Evolutionary conservation across 2,888 invertebrate species (phyloP).

Genomic region (Cephus rjabovi): DNA sequence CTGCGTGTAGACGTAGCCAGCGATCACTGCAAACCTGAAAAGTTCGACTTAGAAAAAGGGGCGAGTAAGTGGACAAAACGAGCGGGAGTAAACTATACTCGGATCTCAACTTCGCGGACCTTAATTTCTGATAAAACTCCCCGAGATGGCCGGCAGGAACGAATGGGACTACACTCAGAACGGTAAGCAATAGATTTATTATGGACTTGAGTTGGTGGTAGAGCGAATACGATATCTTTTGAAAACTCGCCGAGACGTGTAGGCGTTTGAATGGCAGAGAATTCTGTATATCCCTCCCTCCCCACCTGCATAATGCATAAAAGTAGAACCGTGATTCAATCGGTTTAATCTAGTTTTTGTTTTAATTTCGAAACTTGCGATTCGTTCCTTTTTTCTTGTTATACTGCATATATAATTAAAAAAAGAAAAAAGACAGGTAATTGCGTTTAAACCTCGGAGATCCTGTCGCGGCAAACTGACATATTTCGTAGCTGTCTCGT

Average conservation of each 20-base stretch:
- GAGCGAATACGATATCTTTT: neutral
- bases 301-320: neutral
- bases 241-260: neutral
- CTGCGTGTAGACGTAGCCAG: neutral
- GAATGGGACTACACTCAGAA: conserved; percentile 74
- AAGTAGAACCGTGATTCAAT: neutral
- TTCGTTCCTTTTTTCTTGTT: neutral
- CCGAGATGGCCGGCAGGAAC: conserved; percentile 63
- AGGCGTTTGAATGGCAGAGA: neutral
- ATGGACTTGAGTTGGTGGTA: neutral
- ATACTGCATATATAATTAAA: neutral
- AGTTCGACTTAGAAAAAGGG: conserved; percentile 29
- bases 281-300: neutral
- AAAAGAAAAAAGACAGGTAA: neutral
- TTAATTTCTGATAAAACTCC: conserved; percentile 54
- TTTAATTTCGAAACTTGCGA: neutral
- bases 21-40: neutral
- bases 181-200: conserved; percentile 66
- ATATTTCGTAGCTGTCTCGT: neutral
- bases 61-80: conserved; percentile 51
- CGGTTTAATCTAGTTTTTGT: neutral
- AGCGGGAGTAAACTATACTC: conserved; percentile 59
- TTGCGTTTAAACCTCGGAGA: neutral
- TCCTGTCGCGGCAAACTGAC: neutral
- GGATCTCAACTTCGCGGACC: conserved; percentile 61